Evolutionary conservation across 92 coral and sea anemone species (phyloP).

Genomic region (Desmophyllum pertusum): DNA sequence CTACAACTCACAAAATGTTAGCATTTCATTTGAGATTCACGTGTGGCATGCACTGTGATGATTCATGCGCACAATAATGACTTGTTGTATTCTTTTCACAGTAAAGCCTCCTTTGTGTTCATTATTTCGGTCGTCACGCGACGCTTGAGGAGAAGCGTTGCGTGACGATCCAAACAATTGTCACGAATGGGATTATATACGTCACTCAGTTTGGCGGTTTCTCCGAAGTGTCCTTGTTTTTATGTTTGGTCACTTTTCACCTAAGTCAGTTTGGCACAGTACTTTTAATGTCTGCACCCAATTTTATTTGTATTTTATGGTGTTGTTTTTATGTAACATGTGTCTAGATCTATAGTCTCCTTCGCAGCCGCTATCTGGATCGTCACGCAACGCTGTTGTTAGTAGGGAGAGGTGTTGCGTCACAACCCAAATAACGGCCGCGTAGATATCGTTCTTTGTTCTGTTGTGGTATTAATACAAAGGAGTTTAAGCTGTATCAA

Average conservation of each 20-base stretch:
- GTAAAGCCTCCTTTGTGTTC: neutral
- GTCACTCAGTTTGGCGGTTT: neutral
- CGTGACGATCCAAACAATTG: slow-evolving; percentile 3
- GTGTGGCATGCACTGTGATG: slow-evolving; percentile 40
- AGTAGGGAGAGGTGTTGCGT: neutral
- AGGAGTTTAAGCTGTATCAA: neutral
- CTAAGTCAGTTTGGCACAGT: too few relatives aligned
- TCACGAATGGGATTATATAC: neutral
- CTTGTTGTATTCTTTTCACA: neutral
- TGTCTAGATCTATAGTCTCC: neutral
- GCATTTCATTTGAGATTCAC: slow-evolving; percentile 59
- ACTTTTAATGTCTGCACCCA: neutral
- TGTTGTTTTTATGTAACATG: neutral
- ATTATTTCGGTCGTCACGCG: slow-evolving; percentile 1
- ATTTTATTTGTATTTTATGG: neutral
- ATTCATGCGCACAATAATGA: slow-evolving; percentile 15
- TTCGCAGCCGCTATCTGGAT: neutral
- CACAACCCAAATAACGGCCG: neutral
- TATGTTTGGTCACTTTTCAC: neutral
- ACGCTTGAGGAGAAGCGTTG: slow-evolving; percentile 18
- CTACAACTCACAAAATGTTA: slow-evolving; percentile 78
- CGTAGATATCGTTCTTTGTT: too few relatives aligned
- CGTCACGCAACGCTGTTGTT: neutral
- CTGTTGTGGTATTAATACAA: neutral
- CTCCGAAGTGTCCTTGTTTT: slow-evolving; percentile 3